Percentiles rank a stretch among this genome's conserved stretches.
phyloP scores from a whole-genome alignment of 2,888 invertebrate species.

The Pelosia muscerda region DNA sequence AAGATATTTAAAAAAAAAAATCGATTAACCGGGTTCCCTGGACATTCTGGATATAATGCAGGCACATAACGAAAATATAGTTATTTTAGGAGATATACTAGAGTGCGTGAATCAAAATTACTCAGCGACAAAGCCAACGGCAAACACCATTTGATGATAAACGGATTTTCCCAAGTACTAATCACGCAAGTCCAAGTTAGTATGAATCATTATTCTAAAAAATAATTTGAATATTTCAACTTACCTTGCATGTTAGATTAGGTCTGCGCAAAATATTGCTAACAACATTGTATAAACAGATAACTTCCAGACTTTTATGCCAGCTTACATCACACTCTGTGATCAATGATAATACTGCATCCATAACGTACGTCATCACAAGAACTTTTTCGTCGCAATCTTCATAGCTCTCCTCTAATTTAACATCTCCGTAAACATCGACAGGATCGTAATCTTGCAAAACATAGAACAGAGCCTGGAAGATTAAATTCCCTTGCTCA shows the following conservation, averaged over 20 bases:
- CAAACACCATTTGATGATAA: no score
- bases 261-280: slow-evolving; percentile 72
- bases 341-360: slow-evolving; percentile 88
- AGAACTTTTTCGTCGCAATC: slow-evolving; percentile 69
- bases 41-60: no score
- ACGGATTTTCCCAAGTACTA: neutral
- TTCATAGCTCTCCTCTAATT: slow-evolving; percentile 57
- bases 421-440: slow-evolving; percentile 58
- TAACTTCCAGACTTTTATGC: slow-evolving; percentile 92
- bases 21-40: no score
- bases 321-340: slow-evolving; percentile 91
- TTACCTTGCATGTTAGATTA: slow-evolving; percentile 76
- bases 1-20: no score
- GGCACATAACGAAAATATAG: no score
- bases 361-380: slow-evolving; percentile 89
- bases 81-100: no score
- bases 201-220: neutral
- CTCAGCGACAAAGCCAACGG: no score
- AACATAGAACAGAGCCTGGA: slow-evolving; percentile 88
- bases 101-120: no score
- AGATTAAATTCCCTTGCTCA: slow-evolving; percentile 88
- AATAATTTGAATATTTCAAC: slow-evolving; percentile 22
- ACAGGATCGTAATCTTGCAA: slow-evolving; percentile 84
- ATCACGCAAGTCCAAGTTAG: neutral
- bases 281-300: slow-evolving; percentile 86